Evolutionary conservation across 2,888 invertebrate genomes (phyloP).

Genomic region (Phaonia tiefii): DNA sequence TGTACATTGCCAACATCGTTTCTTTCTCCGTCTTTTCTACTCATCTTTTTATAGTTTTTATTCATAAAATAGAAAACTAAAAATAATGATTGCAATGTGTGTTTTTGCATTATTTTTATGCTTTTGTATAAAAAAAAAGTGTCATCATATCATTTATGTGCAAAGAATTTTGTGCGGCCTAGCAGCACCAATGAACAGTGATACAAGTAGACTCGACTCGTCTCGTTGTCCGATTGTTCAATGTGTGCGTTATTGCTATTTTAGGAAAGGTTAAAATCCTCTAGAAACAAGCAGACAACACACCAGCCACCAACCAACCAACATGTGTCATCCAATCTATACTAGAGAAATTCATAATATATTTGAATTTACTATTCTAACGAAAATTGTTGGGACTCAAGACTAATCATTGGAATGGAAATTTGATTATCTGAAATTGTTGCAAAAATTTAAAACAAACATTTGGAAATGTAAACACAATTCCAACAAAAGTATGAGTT

Average conservation of each 20-base stretch:
- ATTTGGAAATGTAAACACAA: neutral
- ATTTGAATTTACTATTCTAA: no score
- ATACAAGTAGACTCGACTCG: no score
- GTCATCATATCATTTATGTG: slow-evolving; percentile 9
- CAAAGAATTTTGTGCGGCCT: no score
- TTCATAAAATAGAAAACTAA: slow-evolving; percentile 24
- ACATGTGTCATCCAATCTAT: neutral
- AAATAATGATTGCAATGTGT: slow-evolving; percentile 9
- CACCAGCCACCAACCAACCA: neutral
- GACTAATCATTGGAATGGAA: no score
- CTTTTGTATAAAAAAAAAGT: neutral
- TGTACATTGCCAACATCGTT: neutral
- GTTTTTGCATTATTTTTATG: slow-evolving; percentile 32
- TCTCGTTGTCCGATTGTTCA: no score
- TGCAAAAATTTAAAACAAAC: no score
- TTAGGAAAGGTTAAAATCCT: slow-evolving; percentile 68
- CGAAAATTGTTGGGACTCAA: no score
- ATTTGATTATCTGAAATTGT: no score
- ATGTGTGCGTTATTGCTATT: slow-evolving; percentile 46
- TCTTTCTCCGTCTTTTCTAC: neutral
- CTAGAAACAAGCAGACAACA: slow-evolving; percentile 24
- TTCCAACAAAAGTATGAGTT: no score
- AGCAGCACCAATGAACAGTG: no score
- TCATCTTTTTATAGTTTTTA: slow-evolving; percentile 33
- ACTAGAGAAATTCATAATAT: no score